A percentile compares a stretch with the other conserved stretches of the same genome.
Conservation (phyloP, 2,797 vertebrate genomes). For the Coracias cyanogaster region DNA sequence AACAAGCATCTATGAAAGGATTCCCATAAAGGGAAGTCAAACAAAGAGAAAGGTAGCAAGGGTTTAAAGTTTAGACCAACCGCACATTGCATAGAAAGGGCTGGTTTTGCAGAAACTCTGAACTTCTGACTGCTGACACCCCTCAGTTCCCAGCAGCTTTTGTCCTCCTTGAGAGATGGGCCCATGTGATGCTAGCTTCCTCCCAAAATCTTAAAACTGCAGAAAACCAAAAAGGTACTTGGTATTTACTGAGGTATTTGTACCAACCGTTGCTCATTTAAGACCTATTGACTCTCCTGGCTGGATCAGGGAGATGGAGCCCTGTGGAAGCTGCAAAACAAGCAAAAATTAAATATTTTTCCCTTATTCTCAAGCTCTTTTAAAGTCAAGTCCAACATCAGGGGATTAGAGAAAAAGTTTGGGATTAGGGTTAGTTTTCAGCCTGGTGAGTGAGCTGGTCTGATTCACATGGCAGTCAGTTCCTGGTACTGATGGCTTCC, state of each 20-base stretch:
- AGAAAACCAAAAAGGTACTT: background rate
- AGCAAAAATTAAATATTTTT: background rate
- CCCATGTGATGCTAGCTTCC: background rate
- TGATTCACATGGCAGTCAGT: background rate
- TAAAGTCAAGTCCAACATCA: background rate
- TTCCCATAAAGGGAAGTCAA: background rate
- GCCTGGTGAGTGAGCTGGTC: background rate
- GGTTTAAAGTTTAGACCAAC: background rate
- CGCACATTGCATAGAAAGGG: background rate
- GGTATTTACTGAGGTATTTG: background rate
- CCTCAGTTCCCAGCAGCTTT: background rate
- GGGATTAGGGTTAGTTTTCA: conserved; percentile 11
- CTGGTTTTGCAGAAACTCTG: background rate
- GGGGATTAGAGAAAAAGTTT: background rate
- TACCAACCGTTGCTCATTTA: background rate
- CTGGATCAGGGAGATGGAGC: background rate
- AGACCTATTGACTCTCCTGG: background rate
- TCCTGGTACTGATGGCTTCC: background rate
- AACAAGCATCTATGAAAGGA: background rate
- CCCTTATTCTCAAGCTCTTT: background rate
- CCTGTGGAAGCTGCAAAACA: background rate
- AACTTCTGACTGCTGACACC: background rate
- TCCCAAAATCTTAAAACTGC: background rate
- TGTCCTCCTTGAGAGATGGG: background rate
- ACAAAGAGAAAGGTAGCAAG: background rate